Percentiles rank a stretch among this genome's conserved stretches.
These are phyloP conservation scores for Pseudomyrmex cubaensis DNA, from an alignment of 1,140 invertebrate species.

Conservation along the genomic window DNA sequence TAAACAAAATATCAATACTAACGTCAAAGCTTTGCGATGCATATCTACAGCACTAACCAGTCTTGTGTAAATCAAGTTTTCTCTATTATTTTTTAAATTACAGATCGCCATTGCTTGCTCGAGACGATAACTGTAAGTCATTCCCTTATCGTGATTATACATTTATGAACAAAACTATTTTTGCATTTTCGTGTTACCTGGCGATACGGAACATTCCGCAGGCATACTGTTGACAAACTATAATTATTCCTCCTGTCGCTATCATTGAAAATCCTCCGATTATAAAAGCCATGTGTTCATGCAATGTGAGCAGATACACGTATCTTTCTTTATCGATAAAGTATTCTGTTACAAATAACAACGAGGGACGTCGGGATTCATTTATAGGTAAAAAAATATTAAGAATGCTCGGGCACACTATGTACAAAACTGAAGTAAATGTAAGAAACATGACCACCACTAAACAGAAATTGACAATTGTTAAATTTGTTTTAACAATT, in stretches of 20 bases:
- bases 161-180: background rate
- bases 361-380: background rate
- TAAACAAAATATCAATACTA: background rate
- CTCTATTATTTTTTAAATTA: background rate
- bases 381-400: background rate
- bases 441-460: background rate
- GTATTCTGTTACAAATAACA: background rate
- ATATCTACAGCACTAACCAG: constrained; percentile 15
- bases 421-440: background rate
- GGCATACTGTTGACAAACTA: background rate
- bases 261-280: background rate
- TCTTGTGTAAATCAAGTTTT: background rate
- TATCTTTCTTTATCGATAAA: constrained; percentile 7
- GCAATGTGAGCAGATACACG: background rate
- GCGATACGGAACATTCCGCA: constrained; percentile 37
- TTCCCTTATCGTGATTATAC: background rate
- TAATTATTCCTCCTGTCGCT: background rate
- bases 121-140: constrained; percentile 3
- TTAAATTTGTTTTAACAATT: background rate
- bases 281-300: background rate
- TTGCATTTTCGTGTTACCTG: background rate
- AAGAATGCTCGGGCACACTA: background rate
- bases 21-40: constrained; percentile 20
- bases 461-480: background rate
- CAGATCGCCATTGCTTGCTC: background rate